Evolutionary conservation across 1,140 invertebrate genomes (phyloP), one percentile per base, ranked within the genome.

Genomic region (Lordiphosa clarofinis): DNA sequence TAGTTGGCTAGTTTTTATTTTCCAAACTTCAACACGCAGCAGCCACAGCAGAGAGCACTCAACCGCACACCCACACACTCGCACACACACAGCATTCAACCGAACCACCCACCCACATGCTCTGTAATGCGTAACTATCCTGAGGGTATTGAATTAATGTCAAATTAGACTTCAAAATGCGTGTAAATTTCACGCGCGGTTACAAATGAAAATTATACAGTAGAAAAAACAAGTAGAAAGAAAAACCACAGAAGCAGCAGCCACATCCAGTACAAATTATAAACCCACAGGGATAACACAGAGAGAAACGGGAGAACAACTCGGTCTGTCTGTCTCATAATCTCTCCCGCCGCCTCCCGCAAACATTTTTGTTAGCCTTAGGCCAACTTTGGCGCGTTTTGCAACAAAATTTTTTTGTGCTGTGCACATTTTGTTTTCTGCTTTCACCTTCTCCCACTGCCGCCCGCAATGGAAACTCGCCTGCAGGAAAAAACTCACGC

Each of bases 111-210:
- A n/a, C 47, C 12, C 47, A 49, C 47, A 49, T 35, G 35, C 47
- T 36, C 28, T 49, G 35, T 42, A 57, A 68, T 56, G 64, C 58
- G 53, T 56, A 52, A 59, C 46, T 63, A 59, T 71, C 75, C 74
- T 61, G 40, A 64, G 75, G 75, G 75, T 60, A 67, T 74, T 73
- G 53, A 71, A 81, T 81, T 81, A 81, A 74, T 81, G 75, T 74
- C 75, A 81, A 74, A 74, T 81, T 81, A 74, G 78, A 67, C 75
- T 74, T 74, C 75, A 81, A 81, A 81, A 81, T 81, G 75, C 70
- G 75, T 79, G 75, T 73, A 74, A 79, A 81, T 81, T 79, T 79
- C 62, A 79, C 70, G 55, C 70, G 61, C 75, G 55, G 57, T 65
- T 73, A 63, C 65, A 66, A 74, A 70, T 73, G 75, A 63, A 60